Evolutionary conservation across 2,888 invertebrate species (phyloP), one percentile per base, ranked within the genome.

Genomic region (Phaedon cochleariae): DNA sequence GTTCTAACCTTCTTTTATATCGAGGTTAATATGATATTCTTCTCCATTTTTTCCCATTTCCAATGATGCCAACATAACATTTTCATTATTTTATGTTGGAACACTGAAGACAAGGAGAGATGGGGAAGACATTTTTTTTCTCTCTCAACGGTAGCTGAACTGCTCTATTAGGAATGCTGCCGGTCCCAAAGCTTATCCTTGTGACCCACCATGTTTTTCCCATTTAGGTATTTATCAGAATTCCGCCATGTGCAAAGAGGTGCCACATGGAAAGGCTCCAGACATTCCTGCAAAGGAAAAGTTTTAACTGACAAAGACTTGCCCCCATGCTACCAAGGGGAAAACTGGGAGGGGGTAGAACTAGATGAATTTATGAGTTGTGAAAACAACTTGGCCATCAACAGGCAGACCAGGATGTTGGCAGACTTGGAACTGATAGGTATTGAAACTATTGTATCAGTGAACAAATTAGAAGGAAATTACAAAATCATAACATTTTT

Each of bases 361-460:
- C 85, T 99, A 49, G 92, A 93, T 67, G 93, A 97, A 84, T 99
- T 99, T 85, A 90, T 96, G 77, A 86, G 88, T 29, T 99, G 99
- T 82, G 91, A 92, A 4, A 92, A 93, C 83, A 99, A 99, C 87
- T 87, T 99, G 80, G 99, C 98, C 18, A 92, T 91, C 79, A 98
- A 99, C 85, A 87, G 99, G 67, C 98, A 98, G 85, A 98, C 98
- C 2, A 88, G 98, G 74, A 99, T 99, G 99, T 84, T 99, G 78
- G 95, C 98, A 15, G 97, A 99, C 86, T 87, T 99, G 72, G 94
- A 95, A 64, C 87, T 97, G 55, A 93, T 98, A 37, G 96, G 76
- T 75, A 71, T 26, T 5, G 7, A 26, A 26, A 26, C 26, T 5
- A 5, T 26, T 26, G 7, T 26, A 26, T 26, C 26, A 26, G 7